These are phyloP conservation scores for Felis catus DNA, from an alignment of 2,113 vertebrate genomes.

Conservation along the genomic window DNA sequence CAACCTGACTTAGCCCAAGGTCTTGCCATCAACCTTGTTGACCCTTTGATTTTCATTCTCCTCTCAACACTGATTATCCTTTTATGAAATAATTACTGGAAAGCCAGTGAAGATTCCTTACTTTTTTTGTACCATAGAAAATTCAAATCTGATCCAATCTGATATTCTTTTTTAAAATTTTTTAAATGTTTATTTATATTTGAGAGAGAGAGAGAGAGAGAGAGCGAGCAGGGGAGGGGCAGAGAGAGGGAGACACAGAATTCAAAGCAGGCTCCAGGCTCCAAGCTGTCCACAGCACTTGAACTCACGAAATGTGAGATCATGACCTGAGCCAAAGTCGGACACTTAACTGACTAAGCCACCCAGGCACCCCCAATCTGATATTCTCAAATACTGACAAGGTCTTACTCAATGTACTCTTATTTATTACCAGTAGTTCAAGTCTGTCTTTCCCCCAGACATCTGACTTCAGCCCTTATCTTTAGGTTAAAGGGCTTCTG, in stretches of 20 bases:
- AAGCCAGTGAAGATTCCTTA: neutral
- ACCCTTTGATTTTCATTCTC: neutral
- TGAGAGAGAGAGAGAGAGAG: too few species aligned
- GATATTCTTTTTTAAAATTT: neutral
- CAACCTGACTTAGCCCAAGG: neutral
- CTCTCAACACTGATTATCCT: neutral
- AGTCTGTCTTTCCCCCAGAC: neutral
- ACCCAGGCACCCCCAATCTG: too few species aligned
- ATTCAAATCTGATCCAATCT: neutral
- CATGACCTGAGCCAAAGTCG: too few species aligned
- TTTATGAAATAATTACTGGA: neutral
- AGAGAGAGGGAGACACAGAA: too few species aligned
- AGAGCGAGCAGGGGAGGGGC: too few species aligned
- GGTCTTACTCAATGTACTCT: neutral
- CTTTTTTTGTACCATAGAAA: neutral
- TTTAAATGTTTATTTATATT: too few species aligned
- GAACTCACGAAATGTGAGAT: too few species aligned
- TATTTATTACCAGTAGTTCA: neutral
- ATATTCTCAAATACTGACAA: neutral
- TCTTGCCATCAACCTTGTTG: neutral
- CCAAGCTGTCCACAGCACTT: too few species aligned
- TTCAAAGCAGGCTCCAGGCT: too few species aligned
- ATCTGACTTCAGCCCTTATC: neutral
- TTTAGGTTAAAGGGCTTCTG: neutral
- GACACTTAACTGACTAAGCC: too few species aligned